phyloP scores from a whole-genome alignment of 2,113 vertebrate species.

The Balaeniceps rex region DNA sequence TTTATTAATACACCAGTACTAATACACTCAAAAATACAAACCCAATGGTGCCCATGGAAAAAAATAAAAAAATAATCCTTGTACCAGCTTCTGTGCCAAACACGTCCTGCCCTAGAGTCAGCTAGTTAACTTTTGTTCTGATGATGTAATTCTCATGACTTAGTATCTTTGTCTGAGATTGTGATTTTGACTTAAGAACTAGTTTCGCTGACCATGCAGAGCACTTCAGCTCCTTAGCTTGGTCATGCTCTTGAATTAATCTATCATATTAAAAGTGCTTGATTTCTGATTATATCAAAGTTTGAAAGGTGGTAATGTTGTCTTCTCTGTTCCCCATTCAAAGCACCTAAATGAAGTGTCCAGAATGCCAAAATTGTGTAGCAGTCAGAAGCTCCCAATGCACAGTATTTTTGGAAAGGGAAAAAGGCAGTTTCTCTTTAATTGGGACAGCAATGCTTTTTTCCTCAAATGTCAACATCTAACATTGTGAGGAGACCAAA shows the following conservation, averaged over 20 bases:
- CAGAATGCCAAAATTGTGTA: not conserved
- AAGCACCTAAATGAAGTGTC: not conserved
- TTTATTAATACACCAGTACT: not conserved
- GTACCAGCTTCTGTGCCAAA: not conserved
- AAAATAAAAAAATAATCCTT: not conserved
- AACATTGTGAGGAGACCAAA: not conserved
- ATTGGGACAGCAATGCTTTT: not conserved
- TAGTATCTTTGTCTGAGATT: not conserved
- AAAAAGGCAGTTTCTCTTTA: not conserved
- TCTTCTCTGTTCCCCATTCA: not conserved
- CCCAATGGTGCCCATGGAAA: not conserved
- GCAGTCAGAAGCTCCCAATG: not conserved
- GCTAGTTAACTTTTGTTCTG: not conserved
- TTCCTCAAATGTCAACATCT: conserved; percentile 8
- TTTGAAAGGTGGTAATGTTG: not conserved
- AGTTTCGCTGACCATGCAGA: not conserved
- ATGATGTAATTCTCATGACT: not conserved
- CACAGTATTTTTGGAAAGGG: not conserved
- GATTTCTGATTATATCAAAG: not conserved
- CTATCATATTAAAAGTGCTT: not conserved
- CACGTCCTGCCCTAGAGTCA: not conserved
- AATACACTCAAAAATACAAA: not conserved
- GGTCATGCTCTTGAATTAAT: not conserved
- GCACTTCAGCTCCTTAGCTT: not conserved
- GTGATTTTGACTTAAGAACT: not conserved